Evolutionary conservation across 1,140 invertebrate species (phyloP).

Genomic region (Pygmarrhopalites habei): DNA sequence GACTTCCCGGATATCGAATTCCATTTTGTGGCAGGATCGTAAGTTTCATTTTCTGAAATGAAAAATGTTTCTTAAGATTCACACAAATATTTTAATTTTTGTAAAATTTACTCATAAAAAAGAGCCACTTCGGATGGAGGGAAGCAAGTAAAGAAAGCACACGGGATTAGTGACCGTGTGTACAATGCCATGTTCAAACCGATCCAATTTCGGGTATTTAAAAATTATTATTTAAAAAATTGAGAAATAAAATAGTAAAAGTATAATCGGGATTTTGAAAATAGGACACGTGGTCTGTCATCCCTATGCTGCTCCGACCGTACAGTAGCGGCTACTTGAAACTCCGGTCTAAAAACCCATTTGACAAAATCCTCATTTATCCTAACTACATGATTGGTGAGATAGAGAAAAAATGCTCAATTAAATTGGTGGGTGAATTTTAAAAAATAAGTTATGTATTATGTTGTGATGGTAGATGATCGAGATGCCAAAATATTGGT

Average conservation of each 20-base stretch:
- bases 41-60: no score
- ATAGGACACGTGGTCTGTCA: conserved; percentile 58
- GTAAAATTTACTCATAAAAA: no score
- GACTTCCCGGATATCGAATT: conserved; percentile 89
- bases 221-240: no score
- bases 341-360: conserved; percentile 40
- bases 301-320: conserved; percentile 66
- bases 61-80: no score
- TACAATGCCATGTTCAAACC: conserved; percentile 39
- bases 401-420: no score
- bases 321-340: conserved; percentile 64
- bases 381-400: conserved; percentile 39
- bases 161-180: conserved; percentile 53
- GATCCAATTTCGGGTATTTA: conserved; percentile 40
- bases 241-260: no score
- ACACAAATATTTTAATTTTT: no score
- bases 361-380: conserved; percentile 39
- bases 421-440: no score
- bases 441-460: no score
- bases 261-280: no score
- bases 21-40: conserved; percentile 80
- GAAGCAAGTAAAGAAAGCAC: conserved; percentile 68
- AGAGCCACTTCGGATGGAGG: conserved; percentile 76
- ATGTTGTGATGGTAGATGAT: conserved; percentile 41
- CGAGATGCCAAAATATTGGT: conserved; percentile 40